A percentile compares a stretch with the other conserved stretches of the same genome.
Evolutionary conservation across 2,888 invertebrate species (phyloP).

Genomic region (Brassicogethes aeneus): DNA sequence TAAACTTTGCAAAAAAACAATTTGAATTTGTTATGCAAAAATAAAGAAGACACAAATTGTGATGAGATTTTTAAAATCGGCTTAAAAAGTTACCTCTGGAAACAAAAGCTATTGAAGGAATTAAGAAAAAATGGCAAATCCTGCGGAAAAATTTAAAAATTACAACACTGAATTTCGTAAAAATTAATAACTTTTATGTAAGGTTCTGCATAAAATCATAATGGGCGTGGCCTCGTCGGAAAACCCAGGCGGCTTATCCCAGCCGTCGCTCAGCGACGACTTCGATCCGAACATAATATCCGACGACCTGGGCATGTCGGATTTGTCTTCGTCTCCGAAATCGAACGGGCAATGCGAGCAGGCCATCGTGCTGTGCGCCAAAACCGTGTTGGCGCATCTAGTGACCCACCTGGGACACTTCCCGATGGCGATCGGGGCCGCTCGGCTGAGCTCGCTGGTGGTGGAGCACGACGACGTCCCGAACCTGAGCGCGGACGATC

Average conservation of each 20-base stretch:
- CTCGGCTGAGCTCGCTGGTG: conserved; percentile 80
- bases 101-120: no score
- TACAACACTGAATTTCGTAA: no score
- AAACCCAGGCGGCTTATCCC: conserved; percentile 42
- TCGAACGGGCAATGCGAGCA: conserved; percentile 44
- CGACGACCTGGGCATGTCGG: conserved; percentile 53
- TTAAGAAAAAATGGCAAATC: no score
- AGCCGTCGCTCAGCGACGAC: conserved; percentile 52
- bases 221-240: conserved; percentile 47
- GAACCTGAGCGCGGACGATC: conserved; percentile 60
- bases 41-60: no score
- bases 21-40: no score
- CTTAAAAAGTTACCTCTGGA: no score
- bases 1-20: no score
- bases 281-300: conserved; percentile 65
- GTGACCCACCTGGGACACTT: conserved; percentile 91
- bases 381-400: conserved; percentile 67
- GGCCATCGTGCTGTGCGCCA: conserved; percentile 50
- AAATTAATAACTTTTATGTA: conserved; percentile 13
- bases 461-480: conserved; percentile 89
- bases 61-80: no score
- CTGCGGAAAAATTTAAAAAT: no score
- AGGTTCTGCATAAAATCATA: conserved; percentile 55
- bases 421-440: conserved; percentile 84
- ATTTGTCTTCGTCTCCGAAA: conserved; percentile 40